These are phyloP conservation scores for Psittacara wagleri DNA, from an alignment of 2,113 vertebrate genomes.

Conservation along the genomic window DNA sequence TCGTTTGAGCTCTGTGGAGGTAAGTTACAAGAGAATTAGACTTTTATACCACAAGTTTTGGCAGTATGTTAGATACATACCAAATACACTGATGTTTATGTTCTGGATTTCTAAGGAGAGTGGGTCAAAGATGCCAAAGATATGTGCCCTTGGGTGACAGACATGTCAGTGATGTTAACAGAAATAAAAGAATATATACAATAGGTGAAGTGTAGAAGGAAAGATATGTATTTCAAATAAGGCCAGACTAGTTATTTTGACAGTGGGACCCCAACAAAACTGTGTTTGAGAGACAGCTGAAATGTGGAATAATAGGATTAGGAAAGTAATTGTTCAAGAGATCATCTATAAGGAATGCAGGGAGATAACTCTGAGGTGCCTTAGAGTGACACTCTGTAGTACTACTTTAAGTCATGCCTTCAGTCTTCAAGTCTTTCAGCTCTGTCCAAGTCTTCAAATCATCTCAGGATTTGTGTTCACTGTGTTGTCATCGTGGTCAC, in stretches of 20 bases:
- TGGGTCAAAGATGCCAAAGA: neutral
- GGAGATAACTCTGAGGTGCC: neutral
- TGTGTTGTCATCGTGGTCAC: neutral
- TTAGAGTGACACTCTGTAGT: neutral
- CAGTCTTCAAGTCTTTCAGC: neutral
- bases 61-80: neutral
- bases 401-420: neutral
- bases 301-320: neutral
- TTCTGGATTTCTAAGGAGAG: neutral
- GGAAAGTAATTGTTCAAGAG: neutral
- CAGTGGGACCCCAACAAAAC: too few relatives aligned
- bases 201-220: neutral
- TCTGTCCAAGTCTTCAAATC: neutral
- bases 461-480: neutral
- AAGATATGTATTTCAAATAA: neutral
- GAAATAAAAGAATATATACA: neutral
- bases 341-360: neutral
- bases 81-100: neutral
- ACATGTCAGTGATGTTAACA: neutral
- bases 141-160: neutral
- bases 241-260: neutral
- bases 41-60: neutral
- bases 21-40: neutral
- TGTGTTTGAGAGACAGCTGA: neutral
- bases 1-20: neutral